Conservation (phyloP, 2,888 invertebrate genomes). For the Leptinotarsa haldemani region DNA sequence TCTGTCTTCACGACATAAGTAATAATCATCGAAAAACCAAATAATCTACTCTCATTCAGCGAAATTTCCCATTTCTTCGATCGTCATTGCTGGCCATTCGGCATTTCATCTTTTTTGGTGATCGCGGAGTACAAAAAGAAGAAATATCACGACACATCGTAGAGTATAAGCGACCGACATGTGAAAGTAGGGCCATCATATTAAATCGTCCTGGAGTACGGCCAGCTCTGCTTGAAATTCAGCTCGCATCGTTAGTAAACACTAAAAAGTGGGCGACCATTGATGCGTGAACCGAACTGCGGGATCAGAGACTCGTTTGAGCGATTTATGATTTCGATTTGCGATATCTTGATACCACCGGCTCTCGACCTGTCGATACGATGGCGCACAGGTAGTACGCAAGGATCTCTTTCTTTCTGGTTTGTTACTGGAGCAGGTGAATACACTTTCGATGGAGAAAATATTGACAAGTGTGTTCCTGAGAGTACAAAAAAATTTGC, state of each 20-base stretch:
- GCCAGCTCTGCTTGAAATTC: conserved; percentile 44
- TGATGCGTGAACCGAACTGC: conserved; percentile 59
- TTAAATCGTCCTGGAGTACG: conserved; percentile 13
- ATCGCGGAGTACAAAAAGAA: background rate
- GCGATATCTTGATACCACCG: conserved; percentile 60
- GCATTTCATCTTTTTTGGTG: conserved; percentile 6
- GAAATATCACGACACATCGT: conserved; percentile 19
- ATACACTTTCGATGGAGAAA: background rate
- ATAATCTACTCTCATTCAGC: background rate
- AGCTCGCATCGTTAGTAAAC: conserved; percentile 50
- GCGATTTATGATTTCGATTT: conserved; percentile 60
- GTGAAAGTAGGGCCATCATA: conserved; percentile 14
- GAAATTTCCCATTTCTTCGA: background rate
- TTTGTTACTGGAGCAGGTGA: background rate
- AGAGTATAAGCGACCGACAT: conserved; percentile 15
- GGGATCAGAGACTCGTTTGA: conserved; percentile 57
- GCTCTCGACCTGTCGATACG: conserved; percentile 11
- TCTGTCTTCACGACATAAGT: background rate
- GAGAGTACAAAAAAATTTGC: too few relatives aligned
- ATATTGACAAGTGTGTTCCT: too few relatives aligned
- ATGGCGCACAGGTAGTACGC: background rate
- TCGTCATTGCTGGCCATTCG: background rate
- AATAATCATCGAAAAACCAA: background rate
- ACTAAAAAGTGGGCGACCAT: conserved; percentile 59
- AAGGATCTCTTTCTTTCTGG: background rate